These are phyloP conservation scores for Loripinus fragilis DNA, from an alignment of 2,888 invertebrate genomes.

Conservation along the genomic window DNA sequence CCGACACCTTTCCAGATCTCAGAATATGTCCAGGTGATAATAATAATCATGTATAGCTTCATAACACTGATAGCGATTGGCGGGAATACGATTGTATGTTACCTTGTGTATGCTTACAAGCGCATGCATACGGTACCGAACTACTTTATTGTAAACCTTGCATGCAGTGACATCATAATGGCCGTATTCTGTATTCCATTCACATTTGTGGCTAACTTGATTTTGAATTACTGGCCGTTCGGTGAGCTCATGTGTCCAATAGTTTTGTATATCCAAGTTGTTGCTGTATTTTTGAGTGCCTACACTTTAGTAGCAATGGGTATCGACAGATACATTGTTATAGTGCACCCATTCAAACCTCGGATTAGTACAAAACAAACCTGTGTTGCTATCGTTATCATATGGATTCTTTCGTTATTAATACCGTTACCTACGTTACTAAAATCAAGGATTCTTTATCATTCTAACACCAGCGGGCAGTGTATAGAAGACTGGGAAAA, in stretches of 20 bases:
- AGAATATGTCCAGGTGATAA: slow-evolving; percentile 73
- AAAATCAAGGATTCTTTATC: slow-evolving; percentile 85
- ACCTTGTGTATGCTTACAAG: slow-evolving; percentile 66
- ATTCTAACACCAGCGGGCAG: slow-evolving; percentile 59
- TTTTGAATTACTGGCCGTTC: slow-evolving; percentile 94
- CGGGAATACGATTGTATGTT: slow-evolving; percentile 68
- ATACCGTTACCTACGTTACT: slow-evolving; percentile 92
- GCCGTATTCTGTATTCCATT: slow-evolving; percentile 83
- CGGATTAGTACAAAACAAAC: slow-evolving; percentile 90
- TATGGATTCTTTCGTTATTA: slow-evolving; percentile 90
- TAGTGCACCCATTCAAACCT: slow-evolving; percentile 93
- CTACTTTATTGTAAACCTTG: slow-evolving; percentile 69
- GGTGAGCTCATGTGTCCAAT: slow-evolving; percentile 91
- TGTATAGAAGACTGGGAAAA: slow-evolving; percentile 67
- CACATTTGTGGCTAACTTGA: slow-evolving; percentile 89
- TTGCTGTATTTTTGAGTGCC: slow-evolving; percentile 88
- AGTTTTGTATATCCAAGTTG: slow-evolving; percentile 90
- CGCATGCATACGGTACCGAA: slow-evolving; percentile 79
- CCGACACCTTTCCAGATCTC: slow-evolving; percentile 42
- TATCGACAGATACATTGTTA: slow-evolving; percentile 94
- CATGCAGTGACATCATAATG: slow-evolving; percentile 76
- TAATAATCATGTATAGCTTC: slow-evolving; percentile 78
- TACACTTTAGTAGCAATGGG: slow-evolving; percentile 95
- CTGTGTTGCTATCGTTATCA: slow-evolving; percentile 87
- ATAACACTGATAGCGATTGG: slow-evolving; percentile 80